Conservation (phyloP, 2,888 invertebrate genomes). For the Oxytorus armatus region DNA sequence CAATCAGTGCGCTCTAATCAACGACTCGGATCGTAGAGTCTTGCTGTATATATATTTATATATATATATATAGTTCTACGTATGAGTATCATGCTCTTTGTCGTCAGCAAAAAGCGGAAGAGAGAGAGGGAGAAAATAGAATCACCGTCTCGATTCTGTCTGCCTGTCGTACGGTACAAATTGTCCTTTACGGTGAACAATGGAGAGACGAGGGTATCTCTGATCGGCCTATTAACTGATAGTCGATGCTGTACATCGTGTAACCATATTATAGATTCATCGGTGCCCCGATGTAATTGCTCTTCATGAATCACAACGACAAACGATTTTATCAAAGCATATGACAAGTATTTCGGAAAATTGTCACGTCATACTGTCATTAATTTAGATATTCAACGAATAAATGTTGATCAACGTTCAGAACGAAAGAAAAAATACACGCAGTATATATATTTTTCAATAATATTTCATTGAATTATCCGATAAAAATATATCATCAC, state of each 20-base stretch:
- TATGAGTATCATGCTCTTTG: constrained; percentile 55
- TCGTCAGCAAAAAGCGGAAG: neutral
- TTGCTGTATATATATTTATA: constrained; percentile 60
- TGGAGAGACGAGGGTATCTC: constrained; percentile 50
- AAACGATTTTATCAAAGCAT: neutral
- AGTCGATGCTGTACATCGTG: constrained; percentile 12
- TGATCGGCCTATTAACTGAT: constrained; percentile 55
- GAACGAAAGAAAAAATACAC: neutral
- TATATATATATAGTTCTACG: constrained; percentile 63
- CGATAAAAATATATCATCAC: too few relatives aligned
- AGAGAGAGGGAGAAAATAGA: constrained; percentile 8
- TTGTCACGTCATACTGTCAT: neutral
- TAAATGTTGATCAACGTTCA: neutral
- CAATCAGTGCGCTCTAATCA: constrained; percentile 76
- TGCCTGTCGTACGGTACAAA: constrained; percentile 74
- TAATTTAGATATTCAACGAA: neutral
- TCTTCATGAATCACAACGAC: constrained; percentile 24
- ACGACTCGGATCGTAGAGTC: constrained; percentile 72
- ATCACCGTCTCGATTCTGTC: constrained; percentile 54
- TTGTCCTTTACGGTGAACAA: constrained; percentile 70
- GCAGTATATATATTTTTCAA: neutral
- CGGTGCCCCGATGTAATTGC: constrained; percentile 8
- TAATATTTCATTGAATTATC: neutral
- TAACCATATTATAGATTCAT: constrained; percentile 32
- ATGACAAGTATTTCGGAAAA: neutral